A percentile compares a stretch with the other conserved stretches of the same genome.
These are phyloP conservation scores for roundworm (Caenorhabditis elegans) DNA, from an alignment of 1,140 invertebrate species.

Conservation along the genomic window DNA sequence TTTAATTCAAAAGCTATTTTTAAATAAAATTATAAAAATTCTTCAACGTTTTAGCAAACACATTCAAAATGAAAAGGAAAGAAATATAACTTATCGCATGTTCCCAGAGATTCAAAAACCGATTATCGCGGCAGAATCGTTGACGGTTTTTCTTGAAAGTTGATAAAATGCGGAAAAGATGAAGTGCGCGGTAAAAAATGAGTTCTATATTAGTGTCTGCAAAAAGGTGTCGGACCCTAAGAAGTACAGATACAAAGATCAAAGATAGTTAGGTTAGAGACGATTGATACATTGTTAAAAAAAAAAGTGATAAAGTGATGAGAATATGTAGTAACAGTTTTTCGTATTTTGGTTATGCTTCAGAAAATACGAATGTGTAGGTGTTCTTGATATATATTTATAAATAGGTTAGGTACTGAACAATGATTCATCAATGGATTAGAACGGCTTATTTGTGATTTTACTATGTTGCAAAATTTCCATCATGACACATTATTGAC, in stretches of 20 bases:
- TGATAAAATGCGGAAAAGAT: slow-evolving; percentile 26
- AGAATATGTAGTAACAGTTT: no score
- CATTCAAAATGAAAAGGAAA: neutral
- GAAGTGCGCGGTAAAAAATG: neutral
- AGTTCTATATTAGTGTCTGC: neutral
- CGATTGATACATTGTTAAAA: neutral
- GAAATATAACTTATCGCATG: neutral
- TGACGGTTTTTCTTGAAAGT: neutral
- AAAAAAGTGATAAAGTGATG: neutral
- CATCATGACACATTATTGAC: no score
- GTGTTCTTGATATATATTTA: no score
- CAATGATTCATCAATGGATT: no score
- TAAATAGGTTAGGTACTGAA: no score
- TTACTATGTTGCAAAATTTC: no score
- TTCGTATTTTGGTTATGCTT: slow-evolving; percentile 20
- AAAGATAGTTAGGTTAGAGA: neutral
- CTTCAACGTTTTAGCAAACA: neutral
- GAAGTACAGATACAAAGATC: slow-evolving; percentile 9
- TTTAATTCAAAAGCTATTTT: no score
- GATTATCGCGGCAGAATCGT: neutral
- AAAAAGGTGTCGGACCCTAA: neutral
- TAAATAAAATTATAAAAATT: no score
- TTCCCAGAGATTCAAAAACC: neutral
- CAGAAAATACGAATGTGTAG: no score
- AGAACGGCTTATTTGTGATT: no score